Evolutionary conservation across 2,113 vertebrate species (phyloP).

Genomic region (Erpornis zantholeuca): DNA sequence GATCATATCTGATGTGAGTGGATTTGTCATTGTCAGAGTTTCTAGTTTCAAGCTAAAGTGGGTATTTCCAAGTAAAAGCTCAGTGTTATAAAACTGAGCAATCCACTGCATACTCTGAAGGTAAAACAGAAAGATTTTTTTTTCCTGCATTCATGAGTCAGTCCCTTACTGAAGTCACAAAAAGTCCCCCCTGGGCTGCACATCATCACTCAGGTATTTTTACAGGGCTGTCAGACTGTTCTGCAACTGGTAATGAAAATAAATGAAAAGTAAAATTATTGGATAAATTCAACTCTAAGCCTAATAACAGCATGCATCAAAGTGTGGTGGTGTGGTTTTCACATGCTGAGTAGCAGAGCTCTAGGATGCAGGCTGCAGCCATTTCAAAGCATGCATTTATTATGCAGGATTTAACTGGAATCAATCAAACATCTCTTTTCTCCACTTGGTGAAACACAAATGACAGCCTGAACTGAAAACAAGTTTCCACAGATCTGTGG

Average conservation of each 20-base stretch:
- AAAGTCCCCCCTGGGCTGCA: background rate
- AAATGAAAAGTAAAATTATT: background rate
- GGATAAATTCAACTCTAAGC: background rate
- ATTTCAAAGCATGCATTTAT: background rate
- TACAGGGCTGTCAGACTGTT: background rate
- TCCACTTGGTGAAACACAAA: background rate
- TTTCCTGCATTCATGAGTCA: background rate
- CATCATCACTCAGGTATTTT: background rate
- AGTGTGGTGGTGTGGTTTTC: background rate
- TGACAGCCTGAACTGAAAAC: background rate
- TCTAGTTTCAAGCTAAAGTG: background rate
- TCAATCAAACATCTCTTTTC: background rate
- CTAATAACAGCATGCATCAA: background rate
- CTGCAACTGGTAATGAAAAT: background rate
- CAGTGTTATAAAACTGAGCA: background rate
- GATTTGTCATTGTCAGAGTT: slow-evolving; percentile 10
- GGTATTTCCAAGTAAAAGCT: slow-evolving; percentile 6
- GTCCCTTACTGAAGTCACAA: background rate
- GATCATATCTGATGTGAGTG: background rate
- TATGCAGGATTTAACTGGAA: background rate
- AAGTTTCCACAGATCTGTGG: background rate
- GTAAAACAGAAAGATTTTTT: background rate
- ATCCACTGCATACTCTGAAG: background rate
- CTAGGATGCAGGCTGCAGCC: background rate
- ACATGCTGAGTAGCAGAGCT: background rate